phyloP scores from a whole-genome alignment of 53 echinoderm and acorn worm species.

The Crossaster papposus region DNA sequence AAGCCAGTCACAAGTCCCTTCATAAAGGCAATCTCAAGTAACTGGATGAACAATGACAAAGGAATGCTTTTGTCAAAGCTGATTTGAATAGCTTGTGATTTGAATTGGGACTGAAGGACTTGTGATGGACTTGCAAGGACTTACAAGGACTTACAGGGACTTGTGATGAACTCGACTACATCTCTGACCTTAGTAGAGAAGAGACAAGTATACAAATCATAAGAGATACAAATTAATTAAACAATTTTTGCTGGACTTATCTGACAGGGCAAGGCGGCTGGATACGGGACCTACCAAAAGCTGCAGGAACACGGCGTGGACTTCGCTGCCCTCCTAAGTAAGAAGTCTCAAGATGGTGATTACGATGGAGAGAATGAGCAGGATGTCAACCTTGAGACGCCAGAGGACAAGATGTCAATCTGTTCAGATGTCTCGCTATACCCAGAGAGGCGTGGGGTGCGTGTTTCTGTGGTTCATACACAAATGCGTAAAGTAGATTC shows the following conservation, averaged over 20 bases:
- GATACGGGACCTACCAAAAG: conserved; percentile 78
- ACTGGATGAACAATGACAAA: no score
- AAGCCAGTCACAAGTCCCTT: no score
- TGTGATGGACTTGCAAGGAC: no score
- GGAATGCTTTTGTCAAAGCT: no score
- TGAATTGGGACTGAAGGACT: no score
- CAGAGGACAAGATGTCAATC: not conserved
- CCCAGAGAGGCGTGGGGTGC: not conserved
- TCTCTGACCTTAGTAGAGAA: not conserved
- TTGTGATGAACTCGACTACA: no score
- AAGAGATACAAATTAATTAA: no score
- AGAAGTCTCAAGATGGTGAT: conserved; percentile 58
- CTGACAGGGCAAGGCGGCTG: conserved; percentile 76
- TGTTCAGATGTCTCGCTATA: not conserved
- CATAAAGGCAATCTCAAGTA: no score
- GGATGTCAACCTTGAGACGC: not conserved
- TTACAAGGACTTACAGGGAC: no score
- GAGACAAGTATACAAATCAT: no score
- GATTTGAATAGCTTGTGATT: no score
- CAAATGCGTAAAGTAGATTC: not conserved
- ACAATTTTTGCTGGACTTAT: not conserved
- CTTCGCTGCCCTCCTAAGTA: conserved; percentile 84
- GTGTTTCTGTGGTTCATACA: not conserved
- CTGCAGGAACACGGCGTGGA: conserved; percentile 83
- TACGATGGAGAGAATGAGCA: conserved; percentile 5